Base-by-base conservation (phyloP, 2,888 invertebrate species). In the Andricus curvator region DNA sequence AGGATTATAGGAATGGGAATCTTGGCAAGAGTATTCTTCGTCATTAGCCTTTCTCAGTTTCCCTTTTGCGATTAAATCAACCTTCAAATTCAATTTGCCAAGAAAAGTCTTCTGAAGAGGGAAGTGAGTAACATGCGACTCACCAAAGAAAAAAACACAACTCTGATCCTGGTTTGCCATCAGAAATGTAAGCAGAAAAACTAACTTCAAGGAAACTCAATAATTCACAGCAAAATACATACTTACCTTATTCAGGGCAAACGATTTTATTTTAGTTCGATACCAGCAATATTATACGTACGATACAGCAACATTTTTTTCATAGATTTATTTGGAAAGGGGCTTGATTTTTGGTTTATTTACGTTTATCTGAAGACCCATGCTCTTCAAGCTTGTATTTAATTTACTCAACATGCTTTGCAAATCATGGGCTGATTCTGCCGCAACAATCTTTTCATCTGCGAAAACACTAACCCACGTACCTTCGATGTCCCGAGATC, bases 81-180 rank as follows among this genome's bases (percentile, higher is more conserved):
- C 20, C 20, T 51, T 51, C n/a, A n/a, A 8, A 20, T 6, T 20
- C 6, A 2, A 51, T 51, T n/a, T 51, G 51, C 8, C 2, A 20
- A 51, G 51, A 8, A 20, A 51, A 51, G 20, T 56, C n/a, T n/a
- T n/a, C 56, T 11, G 4, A 11, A 22, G 8, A 22, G 56, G 11
- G 56, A 56, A 56, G n/a, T 56, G n/a, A 56, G 56, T 56, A 56
- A 56, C n/a, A n/a, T n/a, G 9, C 56, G 56, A 56, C n/a, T 56
- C 20, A 56, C 9, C 1, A 11, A 56, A n/a, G 3, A 56, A 22
- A n/a, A 56, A 56, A 56, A n/a, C 2, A n/a, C 56, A 0, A 6
- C 56, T n/a, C 11, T 9, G 13, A 51, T 56, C 56, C n/a, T 56
- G 56, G 20, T 56, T 11, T 56, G 56, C 3, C n/a, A 22, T 22